These are phyloP conservation scores for Sipha flava DNA, from an alignment of 1,140 invertebrate species.

Conservation along the genomic window DNA sequence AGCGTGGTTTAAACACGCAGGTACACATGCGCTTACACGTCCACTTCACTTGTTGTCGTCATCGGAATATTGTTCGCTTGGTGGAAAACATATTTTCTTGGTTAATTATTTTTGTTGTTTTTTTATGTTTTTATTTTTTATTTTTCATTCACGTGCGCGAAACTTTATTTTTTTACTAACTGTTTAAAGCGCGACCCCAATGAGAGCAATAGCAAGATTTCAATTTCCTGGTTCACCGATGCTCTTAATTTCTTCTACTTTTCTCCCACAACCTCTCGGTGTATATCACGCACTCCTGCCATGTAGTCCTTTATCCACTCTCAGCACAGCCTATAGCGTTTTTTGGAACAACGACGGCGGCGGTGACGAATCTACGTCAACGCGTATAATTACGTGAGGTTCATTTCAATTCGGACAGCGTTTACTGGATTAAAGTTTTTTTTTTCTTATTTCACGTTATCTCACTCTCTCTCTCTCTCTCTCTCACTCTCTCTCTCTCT, in stretches of 20 bases:
- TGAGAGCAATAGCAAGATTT: constrained; percentile 9
- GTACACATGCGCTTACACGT: too few species aligned
- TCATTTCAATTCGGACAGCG: constrained; percentile 21
- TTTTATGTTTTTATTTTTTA: background rate
- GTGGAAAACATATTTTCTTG: too few species aligned
- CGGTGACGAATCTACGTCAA: too few species aligned
- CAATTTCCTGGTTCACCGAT: background rate
- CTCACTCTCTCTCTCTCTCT: background rate
- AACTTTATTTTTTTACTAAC: background rate
- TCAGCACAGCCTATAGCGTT: background rate
- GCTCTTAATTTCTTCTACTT: constrained; percentile 8
- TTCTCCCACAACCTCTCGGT: too few species aligned
- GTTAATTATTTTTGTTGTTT: too few species aligned
- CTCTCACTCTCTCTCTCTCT: background rate
- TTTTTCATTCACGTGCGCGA: background rate
- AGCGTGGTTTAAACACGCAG: too few species aligned
- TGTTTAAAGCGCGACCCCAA: too few species aligned
- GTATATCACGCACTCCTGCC: background rate
- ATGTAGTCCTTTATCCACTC: too few species aligned
- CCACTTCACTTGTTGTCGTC: too few species aligned
- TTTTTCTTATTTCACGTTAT: background rate
- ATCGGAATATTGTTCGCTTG: too few species aligned
- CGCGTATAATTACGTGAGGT: constrained; percentile 6
- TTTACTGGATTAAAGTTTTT: background rate
- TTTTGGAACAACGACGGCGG: background rate